Evolutionary conservation across 2,888 invertebrate species (phyloP).

Genomic region (Autographa gamma): DNA sequence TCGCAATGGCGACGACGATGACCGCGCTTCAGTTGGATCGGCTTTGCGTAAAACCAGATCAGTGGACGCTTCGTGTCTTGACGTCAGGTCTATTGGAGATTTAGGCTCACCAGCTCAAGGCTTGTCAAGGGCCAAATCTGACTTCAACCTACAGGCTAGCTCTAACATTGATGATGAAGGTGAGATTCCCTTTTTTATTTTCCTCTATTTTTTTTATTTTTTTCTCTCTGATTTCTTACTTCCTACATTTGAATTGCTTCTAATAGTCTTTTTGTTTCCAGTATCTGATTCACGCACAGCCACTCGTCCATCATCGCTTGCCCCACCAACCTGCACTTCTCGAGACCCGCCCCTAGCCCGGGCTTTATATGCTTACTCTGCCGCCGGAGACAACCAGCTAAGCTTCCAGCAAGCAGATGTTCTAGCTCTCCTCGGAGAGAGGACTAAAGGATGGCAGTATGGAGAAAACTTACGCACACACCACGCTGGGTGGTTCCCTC

Average conservation of each 20-base stretch:
- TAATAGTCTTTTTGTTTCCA: constrained; percentile 42
- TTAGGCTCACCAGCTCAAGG: constrained; percentile 90
- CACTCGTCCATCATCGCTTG: constrained; percentile 91
- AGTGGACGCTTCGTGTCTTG: constrained; percentile 96
- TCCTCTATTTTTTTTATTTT: background rate
- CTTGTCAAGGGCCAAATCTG: constrained; percentile 95
- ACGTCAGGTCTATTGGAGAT: constrained; percentile 92
- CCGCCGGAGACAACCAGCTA: constrained; percentile 96
- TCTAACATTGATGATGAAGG: constrained; percentile 92
- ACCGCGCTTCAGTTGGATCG: constrained; percentile 92
- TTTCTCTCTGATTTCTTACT: background rate
- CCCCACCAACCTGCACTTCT: constrained; percentile 86
- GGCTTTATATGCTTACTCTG: constrained; percentile 96
- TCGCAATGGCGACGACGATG: constrained; percentile 91
- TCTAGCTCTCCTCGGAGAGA: constrained; percentile 95
- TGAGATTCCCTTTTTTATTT: constrained; percentile 65
- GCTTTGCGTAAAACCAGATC: constrained; percentile 96
- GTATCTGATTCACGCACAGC: constrained; percentile 78
- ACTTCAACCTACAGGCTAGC: constrained; percentile 94
- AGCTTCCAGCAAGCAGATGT: constrained; percentile 97
- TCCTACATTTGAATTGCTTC: background rate
- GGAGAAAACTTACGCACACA: constrained; percentile 98
- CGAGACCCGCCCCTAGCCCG: constrained; percentile 94
- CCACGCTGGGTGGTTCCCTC: constrained; percentile 97
- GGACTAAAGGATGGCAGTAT: constrained; percentile 98